Conservation (phyloP, 2,888 invertebrate genomes). For the Nemotelus pantherinus region DNA sequence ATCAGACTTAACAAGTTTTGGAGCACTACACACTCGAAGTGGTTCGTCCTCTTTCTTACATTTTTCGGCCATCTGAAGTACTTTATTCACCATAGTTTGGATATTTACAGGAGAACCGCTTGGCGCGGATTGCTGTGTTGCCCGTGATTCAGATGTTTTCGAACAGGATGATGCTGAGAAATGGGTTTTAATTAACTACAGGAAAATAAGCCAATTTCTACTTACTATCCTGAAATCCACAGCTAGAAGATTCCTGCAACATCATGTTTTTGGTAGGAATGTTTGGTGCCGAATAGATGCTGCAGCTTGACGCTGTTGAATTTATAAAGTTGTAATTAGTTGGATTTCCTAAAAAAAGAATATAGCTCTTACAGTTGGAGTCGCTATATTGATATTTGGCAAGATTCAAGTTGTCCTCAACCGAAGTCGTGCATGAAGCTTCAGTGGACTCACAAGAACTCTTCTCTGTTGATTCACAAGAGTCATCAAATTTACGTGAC, state of each 20-base stretch:
- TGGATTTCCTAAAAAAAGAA: too few species aligned
- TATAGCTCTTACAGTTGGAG: neutral
- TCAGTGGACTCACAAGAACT: neutral
- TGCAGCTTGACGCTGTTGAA: too few species aligned
- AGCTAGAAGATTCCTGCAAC: too few species aligned
- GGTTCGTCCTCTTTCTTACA: neutral
- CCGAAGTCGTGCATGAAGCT: neutral
- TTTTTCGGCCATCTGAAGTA: neutral
- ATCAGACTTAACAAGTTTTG: slow-evolving; percentile 1
- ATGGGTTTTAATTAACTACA: too few species aligned
- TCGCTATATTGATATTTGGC: neutral
- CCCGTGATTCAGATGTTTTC: neutral
- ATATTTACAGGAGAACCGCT: neutral
- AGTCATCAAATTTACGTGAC: too few species aligned
- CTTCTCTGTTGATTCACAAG: too few species aligned
- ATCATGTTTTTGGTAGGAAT: too few species aligned
- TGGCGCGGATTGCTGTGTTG: neutral
- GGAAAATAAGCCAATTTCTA: too few species aligned
- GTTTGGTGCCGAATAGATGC: too few species aligned
- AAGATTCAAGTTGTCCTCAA: neutral
- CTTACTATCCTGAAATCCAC: too few species aligned
- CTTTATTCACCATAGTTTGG: neutral
- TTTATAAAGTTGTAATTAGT: too few species aligned
- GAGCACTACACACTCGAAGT: neutral
- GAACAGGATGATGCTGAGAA: neutral